Evolutionary conservation across 2,113 vertebrate species (phyloP).

Genomic region (Verasper variegatus): DNA sequence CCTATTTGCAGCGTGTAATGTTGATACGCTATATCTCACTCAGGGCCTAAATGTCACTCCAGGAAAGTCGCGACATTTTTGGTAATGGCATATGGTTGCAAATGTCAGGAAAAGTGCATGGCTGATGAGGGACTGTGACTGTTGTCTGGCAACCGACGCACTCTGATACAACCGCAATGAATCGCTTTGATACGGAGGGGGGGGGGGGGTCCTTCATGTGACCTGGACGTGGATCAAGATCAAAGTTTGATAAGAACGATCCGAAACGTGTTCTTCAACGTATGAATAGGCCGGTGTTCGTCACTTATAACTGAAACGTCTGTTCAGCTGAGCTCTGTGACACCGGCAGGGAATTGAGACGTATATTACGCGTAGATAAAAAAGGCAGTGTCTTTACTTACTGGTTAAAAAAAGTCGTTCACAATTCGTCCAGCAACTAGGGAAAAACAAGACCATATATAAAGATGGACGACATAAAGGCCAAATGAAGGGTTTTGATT

Average conservation of each 20-base stretch:
- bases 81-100: slow-evolving; percentile 74
- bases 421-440: too few relatives aligned
- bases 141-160: slow-evolving; percentile 42
- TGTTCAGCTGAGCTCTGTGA: background rate
- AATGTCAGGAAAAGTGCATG: slow-evolving; percentile 76
- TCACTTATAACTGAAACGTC: too few relatives aligned
- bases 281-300: slow-evolving; percentile 1
- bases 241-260: slow-evolving; percentile 24
- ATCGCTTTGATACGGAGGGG: slow-evolving; percentile 53
- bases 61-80: slow-evolving; percentile 66
- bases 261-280: slow-evolving; percentile 18
- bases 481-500: too few relatives aligned
- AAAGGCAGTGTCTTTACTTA: background rate
- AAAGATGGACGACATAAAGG: too few relatives aligned
- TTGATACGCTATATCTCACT: slow-evolving; percentile 72
- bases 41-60: slow-evolving; percentile 75
- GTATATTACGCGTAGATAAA: background rate
- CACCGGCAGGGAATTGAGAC: background rate
- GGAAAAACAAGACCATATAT: too few relatives aligned
- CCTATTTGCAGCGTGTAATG: slow-evolving; percentile 64
- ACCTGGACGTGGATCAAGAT: slow-evolving; percentile 36
- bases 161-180: slow-evolving; percentile 25
- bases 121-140: slow-evolving; percentile 66
- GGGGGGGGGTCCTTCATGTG: slow-evolving; percentile 14
- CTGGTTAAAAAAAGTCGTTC: background rate